Percentiles rank a stretch among this genome's conserved stretches.
phyloP scores from a whole-genome alignment of 1,140 invertebrate genomes.

The Drosophila eugracilis region DNA sequence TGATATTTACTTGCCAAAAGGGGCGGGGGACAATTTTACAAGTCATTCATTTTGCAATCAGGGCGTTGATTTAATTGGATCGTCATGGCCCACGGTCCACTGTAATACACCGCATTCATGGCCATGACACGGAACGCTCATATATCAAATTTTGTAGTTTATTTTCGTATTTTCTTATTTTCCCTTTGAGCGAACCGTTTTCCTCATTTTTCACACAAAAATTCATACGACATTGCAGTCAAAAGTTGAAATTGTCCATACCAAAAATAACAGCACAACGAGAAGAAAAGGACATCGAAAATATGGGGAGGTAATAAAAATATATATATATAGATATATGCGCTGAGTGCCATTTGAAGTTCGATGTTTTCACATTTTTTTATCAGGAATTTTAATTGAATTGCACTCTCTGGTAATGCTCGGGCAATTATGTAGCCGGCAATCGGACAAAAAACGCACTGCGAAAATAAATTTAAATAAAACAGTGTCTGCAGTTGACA shows the following conservation, averaged over 20 bases:
- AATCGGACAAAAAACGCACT: constrained; percentile 12
- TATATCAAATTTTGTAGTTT: constrained; percentile 42
- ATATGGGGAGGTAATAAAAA: constrained; percentile 39
- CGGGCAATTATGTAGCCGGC: constrained; percentile 53
- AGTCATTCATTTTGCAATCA: constrained; percentile 78
- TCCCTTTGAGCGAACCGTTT: constrained; percentile 11
- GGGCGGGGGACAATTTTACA: constrained; percentile 55
- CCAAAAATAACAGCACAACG: too few species aligned
- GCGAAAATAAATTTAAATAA: constrained; percentile 38
- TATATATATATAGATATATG: constrained; percentile 16
- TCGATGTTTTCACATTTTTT: constrained; percentile 41
- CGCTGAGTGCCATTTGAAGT: constrained; percentile 49
- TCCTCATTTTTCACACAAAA: constrained; percentile 46
- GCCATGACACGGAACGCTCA: constrained; percentile 44
- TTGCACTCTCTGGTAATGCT: constrained; percentile 53
- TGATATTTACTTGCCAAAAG: constrained; percentile 59
- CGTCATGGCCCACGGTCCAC: constrained; percentile 47
- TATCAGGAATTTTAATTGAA: constrained; percentile 51
- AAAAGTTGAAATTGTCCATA: constrained; percentile 33
- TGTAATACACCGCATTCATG: constrained; percentile 57
- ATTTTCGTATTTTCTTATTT: too few species aligned
- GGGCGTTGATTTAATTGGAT: constrained; percentile 63
- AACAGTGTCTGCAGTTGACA: constrained; percentile 43
- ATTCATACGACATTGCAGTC: constrained; percentile 39
- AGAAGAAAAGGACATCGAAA: constrained; percentile 1